Evolutionary conservation across 2,888 invertebrate species (phyloP).

Genomic region (Odontomyia ornata): DNA sequence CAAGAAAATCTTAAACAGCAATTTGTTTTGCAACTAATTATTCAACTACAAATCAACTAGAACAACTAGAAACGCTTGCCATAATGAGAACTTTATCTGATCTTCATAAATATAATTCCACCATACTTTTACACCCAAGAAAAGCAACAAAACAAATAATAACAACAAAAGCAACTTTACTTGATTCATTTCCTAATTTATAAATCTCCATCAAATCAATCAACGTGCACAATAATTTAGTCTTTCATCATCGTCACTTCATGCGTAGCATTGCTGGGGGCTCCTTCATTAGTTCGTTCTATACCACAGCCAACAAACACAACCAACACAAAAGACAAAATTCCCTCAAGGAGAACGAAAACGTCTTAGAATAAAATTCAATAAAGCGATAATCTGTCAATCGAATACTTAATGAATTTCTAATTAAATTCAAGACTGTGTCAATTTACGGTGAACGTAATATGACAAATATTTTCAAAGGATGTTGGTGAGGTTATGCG

Average conservation of each 20-base stretch:
- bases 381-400: slow-evolving; percentile 43
- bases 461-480: neutral
- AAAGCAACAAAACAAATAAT: neutral
- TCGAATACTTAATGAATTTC: slow-evolving; percentile 44
- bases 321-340: neutral
- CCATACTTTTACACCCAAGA: neutral
- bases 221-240: slow-evolving; percentile 13
- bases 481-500: too few relatives aligned
- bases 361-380: slow-evolving; percentile 38
- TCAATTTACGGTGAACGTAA: slow-evolving; percentile 18
- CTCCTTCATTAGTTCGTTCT: neutral
- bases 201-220: slow-evolving; percentile 32
- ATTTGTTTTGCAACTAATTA: neutral
- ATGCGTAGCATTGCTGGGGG: neutral
- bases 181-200: slow-evolving; percentile 37
- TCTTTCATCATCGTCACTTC: neutral
- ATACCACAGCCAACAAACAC: neutral
- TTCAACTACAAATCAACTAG: neutral
- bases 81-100: slow-evolving; percentile 20
- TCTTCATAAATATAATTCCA: slow-evolving; percentile 20
- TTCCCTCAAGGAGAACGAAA: slow-evolving; percentile 19
- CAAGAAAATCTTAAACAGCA: too few relatives aligned
- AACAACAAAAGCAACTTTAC: neutral
- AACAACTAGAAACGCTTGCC: neutral
- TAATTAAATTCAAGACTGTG: slow-evolving; percentile 41